Conservation (phyloP, 1,140 invertebrate genomes). For the Anastatus disparis region DNA sequence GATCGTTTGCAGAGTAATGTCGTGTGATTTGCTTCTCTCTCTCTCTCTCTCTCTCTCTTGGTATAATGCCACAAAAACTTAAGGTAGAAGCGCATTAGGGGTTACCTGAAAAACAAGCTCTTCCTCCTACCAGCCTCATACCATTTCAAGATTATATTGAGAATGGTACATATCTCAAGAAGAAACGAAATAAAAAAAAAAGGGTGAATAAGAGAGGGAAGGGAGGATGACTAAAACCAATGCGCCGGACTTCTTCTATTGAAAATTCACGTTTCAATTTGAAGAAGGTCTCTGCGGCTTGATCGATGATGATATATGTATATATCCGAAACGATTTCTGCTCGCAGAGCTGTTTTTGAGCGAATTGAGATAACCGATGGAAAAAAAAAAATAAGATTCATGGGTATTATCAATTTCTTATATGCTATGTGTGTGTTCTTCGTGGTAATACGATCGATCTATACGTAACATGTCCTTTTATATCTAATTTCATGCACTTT, state of each 20-base stretch:
- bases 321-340: too few species aligned
- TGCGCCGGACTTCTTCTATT: slow-evolving; percentile 5
- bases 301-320: slow-evolving; percentile 26
- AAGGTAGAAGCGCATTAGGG: slow-evolving; percentile 1
- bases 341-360: too few species aligned
- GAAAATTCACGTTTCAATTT: slow-evolving; percentile 30
- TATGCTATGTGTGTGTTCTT: not conserved
- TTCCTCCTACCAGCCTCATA: too few species aligned
- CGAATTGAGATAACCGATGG: not conserved
- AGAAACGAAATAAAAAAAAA: not conserved
- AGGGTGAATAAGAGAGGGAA: not conserved
- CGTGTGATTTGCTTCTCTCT: too few species aligned
- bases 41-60: too few species aligned
- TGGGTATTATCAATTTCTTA: slow-evolving; percentile 9
- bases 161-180: not conserved
- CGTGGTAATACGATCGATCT: slow-evolving; percentile 2
- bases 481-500: too few species aligned
- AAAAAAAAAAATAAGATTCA: not conserved
- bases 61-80: not conserved
- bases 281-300: not conserved
- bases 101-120: not conserved
- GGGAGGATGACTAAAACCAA: not conserved
- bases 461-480: too few species aligned
- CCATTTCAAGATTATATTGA: slow-evolving; percentile 13
- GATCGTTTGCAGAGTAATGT: slow-evolving; percentile 2